Percentiles rank a stretch among this genome's conserved stretches.
Evolutionary conservation across 2,113 vertebrate genomes (phyloP).

Genomic region (Paraplagusia blochii): DNA sequence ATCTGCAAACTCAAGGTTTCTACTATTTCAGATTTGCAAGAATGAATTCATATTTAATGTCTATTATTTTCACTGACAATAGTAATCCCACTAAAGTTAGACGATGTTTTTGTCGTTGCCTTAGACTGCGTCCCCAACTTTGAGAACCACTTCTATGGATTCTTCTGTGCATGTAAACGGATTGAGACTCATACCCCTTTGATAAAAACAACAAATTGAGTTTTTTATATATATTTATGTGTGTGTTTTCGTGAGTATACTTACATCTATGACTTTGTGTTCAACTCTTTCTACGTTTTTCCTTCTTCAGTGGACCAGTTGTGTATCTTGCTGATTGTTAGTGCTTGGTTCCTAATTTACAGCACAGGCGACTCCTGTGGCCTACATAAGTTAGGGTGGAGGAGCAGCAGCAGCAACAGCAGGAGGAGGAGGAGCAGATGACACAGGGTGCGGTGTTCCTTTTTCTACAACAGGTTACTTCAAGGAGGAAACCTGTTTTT

Average conservation of each 20-base stretch:
- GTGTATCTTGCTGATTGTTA: slow-evolving; percentile 30
- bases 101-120: too few relatives aligned
- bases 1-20: too few relatives aligned
- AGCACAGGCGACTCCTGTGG: slow-evolving; percentile 32
- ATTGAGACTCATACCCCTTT: too few relatives aligned
- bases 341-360: slow-evolving; percentile 58
- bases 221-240: too few relatives aligned
- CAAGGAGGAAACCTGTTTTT: slow-evolving; percentile 12
- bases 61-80: too few relatives aligned
- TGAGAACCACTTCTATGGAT: too few relatives aligned
- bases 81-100: too few relatives aligned
- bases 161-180: too few relatives aligned
- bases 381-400: slow-evolving; percentile 37
- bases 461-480: slow-evolving; percentile 20
- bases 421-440: slow-evolving; percentile 31
- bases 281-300: slow-evolving; percentile 28
- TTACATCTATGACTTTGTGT: slow-evolving; percentile 11
- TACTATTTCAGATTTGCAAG: too few relatives aligned
- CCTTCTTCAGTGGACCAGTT: slow-evolving; percentile 37
- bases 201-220: too few relatives aligned
- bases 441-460: slow-evolving; percentile 55
- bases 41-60: too few relatives aligned
- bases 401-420: slow-evolving; percentile 42
- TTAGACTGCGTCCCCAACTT: too few relatives aligned
- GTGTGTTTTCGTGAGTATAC: neutral